Evolutionary conservation across 2,888 invertebrate species (phyloP).

Genomic region (Trissoscelio sp.): DNA sequence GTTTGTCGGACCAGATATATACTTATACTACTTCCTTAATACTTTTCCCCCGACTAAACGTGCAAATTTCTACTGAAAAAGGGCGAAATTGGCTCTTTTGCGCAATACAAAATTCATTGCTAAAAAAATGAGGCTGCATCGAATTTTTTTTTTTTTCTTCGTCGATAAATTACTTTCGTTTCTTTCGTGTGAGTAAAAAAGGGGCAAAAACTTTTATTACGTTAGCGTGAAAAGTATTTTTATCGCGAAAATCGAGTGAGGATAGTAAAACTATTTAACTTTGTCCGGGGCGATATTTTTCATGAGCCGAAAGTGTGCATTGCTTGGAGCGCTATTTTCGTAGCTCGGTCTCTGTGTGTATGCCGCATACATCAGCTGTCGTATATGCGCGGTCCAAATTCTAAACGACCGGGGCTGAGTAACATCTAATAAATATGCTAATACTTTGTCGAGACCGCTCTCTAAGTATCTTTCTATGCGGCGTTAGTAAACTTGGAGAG

Average conservation of each 20-base stretch:
- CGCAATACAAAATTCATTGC: constrained; percentile 20
- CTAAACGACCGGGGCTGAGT: constrained; percentile 58
- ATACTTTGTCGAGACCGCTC: constrained; percentile 41
- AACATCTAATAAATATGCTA: constrained; percentile 69
- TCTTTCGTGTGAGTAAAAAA: background rate
- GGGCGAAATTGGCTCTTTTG: no score
- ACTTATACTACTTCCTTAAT: no score
- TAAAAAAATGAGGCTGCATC: background rate
- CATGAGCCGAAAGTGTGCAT: constrained; percentile 17
- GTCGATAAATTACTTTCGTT: constrained; percentile 23
- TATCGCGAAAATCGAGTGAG: constrained; percentile 28
- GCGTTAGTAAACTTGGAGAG: constrained; percentile 46
- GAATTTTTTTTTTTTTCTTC: constrained; percentile 34
- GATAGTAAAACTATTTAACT: constrained; percentile 44
- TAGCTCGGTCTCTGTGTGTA: constrained; percentile 5
- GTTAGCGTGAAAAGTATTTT: constrained; percentile 40
- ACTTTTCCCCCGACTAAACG: no score
- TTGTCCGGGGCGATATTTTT: constrained; percentile 38
- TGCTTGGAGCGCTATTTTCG: constrained; percentile 22
- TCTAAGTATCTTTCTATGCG: constrained; percentile 50
- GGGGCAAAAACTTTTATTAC: constrained; percentile 33
- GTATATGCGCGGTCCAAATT: constrained; percentile 28
- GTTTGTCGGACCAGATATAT: no score
- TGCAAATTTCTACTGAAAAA: no score
- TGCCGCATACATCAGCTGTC: constrained; percentile 27